Percentiles rank a stretch among this genome's conserved stretches.
Conservation (phyloP, 2,888 invertebrate species). For the Mesoligia furuncula region DNA sequence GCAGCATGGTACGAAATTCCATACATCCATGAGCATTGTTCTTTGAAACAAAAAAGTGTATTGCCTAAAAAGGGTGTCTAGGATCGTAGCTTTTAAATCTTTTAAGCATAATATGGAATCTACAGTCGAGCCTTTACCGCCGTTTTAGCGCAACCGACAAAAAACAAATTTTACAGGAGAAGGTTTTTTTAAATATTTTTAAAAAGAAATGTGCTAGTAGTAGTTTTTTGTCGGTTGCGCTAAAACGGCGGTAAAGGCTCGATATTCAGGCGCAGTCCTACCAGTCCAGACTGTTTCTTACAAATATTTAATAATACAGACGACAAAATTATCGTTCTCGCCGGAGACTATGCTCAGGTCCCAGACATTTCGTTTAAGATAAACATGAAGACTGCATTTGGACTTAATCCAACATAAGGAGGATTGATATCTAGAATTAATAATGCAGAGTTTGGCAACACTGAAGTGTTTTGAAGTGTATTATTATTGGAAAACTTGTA, state of each 20-base stretch:
- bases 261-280: not conserved
- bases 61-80: no score
- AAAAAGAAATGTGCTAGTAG: no score
- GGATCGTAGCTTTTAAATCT: no score
- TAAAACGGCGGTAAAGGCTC: no score
- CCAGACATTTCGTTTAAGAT: not conserved
- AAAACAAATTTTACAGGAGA: no score
- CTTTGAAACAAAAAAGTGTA: no score
- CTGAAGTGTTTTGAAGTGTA: constrained; percentile 23
- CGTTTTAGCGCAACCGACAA: no score
- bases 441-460: not conserved
- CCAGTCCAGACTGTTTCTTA: not conserved
- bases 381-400: constrained; percentile 25
- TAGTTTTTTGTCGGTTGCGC: no score
- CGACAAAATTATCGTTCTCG: constrained; percentile 8
- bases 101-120: not conserved
- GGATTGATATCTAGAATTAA: constrained; percentile 7
- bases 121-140: no score
- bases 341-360: not conserved
- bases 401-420: constrained; percentile 18
- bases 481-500: constrained; percentile 5
- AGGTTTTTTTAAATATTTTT: no score
- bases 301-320: constrained; percentile 20
- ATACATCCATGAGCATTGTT: no score
- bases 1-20: no score